Conservation (phyloP, 2,113 vertebrate species). For the Cynopterus brachyotis region DNA sequence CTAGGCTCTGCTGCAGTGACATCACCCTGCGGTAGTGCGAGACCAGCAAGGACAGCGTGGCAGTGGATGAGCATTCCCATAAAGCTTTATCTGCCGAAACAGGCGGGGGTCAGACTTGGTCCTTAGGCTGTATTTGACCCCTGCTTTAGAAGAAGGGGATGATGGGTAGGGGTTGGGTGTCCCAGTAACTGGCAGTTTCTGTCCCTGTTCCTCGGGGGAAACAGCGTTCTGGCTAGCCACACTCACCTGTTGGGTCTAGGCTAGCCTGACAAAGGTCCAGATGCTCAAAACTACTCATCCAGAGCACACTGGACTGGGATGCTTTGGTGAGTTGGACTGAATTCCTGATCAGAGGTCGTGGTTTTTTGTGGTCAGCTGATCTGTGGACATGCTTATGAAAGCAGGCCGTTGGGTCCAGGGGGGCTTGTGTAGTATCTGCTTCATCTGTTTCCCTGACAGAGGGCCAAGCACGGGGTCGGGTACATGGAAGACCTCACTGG, state of each 20-base stretch:
- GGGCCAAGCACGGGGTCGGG: too few species aligned
- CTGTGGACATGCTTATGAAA: background rate
- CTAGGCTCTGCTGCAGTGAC: background rate
- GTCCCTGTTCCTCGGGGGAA: background rate
- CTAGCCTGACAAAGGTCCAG: background rate
- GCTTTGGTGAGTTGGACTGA: background rate
- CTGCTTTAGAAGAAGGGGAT: background rate
- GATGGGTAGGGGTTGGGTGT: background rate
- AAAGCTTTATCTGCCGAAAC: background rate
- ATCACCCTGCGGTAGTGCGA: too few species aligned
- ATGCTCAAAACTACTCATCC: background rate
- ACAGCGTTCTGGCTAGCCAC: background rate
- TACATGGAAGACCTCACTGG: too few species aligned
- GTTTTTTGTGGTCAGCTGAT: background rate
- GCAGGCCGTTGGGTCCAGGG: too few species aligned
- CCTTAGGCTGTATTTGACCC: background rate
- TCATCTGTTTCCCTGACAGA: background rate
- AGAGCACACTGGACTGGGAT: too few species aligned
- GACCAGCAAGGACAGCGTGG: background rate
- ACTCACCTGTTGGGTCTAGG: background rate
- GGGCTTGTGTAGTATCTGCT: background rate
- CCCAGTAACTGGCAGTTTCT: background rate
- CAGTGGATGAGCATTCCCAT: background rate
- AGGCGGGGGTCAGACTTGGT: background rate
- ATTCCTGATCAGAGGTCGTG: background rate